Evolutionary conservation across 2,888 invertebrate genomes (phyloP).

Genomic region (Chymomyza caudatula): DNA sequence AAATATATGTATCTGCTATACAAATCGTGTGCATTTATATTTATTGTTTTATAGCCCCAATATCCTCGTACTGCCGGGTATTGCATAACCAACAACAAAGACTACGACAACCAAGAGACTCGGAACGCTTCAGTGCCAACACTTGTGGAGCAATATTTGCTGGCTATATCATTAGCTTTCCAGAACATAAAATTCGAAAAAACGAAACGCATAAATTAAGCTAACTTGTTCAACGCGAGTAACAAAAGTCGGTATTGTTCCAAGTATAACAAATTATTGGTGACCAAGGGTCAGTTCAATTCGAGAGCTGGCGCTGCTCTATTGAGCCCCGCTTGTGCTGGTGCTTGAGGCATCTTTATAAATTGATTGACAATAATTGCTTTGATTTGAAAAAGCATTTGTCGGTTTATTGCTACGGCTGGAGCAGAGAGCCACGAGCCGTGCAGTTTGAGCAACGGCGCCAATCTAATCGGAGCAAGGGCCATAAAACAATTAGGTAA

Average conservation of each 20-base stretch:
- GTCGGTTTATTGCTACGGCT: not conserved
- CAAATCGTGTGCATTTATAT: not conserved
- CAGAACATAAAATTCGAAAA: not conserved
- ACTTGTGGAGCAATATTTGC: not conserved
- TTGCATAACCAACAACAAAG: not conserved
- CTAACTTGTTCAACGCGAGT: not conserved
- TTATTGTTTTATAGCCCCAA: not conserved
- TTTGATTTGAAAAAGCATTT: not conserved
- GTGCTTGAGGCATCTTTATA: not conserved
- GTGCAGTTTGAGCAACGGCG: not conserved
- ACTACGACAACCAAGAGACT: not conserved
- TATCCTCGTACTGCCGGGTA: not conserved
- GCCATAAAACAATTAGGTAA: conserved; percentile 54
- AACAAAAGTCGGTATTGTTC: not conserved
- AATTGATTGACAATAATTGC: conserved; percentile 18
- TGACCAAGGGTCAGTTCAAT: not conserved
- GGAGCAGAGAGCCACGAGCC: not conserved
- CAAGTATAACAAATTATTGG: not conserved
- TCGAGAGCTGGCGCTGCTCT: not conserved
- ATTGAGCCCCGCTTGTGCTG: not conserved
- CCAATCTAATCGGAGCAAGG: conserved; percentile 53
- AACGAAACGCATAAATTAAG: not conserved
- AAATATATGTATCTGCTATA: not conserved
- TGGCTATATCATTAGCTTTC: not conserved
- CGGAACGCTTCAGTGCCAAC: not conserved